Percentiles rank a stretch among this genome's conserved stretches.
These are phyloP conservation scores for Hemaris fuciformis DNA, from an alignment of 2,888 invertebrate species.

Conservation along the genomic window DNA sequence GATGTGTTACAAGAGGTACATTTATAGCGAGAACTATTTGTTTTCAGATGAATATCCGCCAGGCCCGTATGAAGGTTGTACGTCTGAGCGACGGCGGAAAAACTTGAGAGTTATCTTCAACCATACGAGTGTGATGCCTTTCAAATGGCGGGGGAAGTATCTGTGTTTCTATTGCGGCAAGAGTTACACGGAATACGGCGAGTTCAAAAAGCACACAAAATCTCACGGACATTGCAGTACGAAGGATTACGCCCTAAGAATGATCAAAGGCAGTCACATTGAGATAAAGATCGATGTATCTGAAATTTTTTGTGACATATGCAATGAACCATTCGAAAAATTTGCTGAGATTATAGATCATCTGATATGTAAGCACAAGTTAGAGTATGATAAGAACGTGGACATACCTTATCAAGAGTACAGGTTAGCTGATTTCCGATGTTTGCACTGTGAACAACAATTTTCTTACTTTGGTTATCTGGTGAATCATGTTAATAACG, in stretches of 20 bases:
- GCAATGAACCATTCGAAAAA: slow-evolving; percentile 49
- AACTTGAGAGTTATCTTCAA: slow-evolving; percentile 71
- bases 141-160: slow-evolving; percentile 69
- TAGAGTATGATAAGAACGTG: slow-evolving; percentile 56
- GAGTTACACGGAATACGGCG: slow-evolving; percentile 47
- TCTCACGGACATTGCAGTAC: slow-evolving; percentile 56
- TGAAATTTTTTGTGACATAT: slow-evolving; percentile 58
- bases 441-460: slow-evolving; percentile 53
- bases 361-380: slow-evolving; percentile 55
- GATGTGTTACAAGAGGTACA: slow-evolving; percentile 20
- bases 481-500: slow-evolving; percentile 55
- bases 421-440: slow-evolving; percentile 51
- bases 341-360: slow-evolving; percentile 59
- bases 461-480: slow-evolving; percentile 58
- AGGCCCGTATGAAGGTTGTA: slow-evolving; percentile 17
- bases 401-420: slow-evolving; percentile 59
- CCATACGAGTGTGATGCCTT: slow-evolving; percentile 65
- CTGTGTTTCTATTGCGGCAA: slow-evolving; percentile 68
- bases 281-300: slow-evolving; percentile 69
- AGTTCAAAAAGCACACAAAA: slow-evolving; percentile 63
- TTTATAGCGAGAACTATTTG: slow-evolving; percentile 32
- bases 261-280: slow-evolving; percentile 53
- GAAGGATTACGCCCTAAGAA: slow-evolving; percentile 51
- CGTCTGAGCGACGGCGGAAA: slow-evolving; percentile 60
- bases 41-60: slow-evolving; percentile 17